phyloP scores from a whole-genome alignment of 2,113 vertebrate genomes.

The Semnornis frantzii region DNA sequence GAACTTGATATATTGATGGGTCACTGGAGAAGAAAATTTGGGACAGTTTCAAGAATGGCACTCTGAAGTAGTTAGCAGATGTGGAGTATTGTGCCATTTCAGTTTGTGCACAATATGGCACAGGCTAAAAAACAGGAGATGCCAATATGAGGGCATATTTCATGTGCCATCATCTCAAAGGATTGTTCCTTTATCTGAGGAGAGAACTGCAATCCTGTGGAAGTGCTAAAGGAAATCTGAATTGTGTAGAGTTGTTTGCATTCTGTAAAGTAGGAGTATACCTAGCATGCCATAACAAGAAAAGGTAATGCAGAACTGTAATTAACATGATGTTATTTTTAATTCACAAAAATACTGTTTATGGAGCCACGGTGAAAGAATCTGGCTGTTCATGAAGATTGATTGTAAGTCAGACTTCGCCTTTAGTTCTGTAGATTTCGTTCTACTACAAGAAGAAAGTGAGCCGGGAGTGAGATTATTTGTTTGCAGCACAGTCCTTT shows the following conservation, averaged over 20 bases:
- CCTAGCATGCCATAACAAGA: constrained; percentile 66
- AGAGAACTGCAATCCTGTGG: constrained; percentile 12
- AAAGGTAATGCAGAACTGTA: constrained; percentile 66
- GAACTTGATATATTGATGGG: not conserved
- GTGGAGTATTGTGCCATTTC: not conserved
- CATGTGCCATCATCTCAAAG: constrained; percentile 44
- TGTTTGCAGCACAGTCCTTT: not conserved
- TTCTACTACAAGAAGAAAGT: not conserved
- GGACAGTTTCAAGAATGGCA: not conserved
- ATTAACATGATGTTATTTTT: constrained; percentile 64
- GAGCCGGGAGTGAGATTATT: constrained; percentile 8
- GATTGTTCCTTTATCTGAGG: constrained; percentile 16
- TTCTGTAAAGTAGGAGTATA: constrained; percentile 51
- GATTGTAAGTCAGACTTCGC: constrained; percentile 46
- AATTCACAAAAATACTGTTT: constrained; percentile 68
- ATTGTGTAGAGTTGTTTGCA: constrained; percentile 64
- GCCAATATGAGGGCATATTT: constrained; percentile 19
- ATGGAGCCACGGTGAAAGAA: constrained; percentile 42
- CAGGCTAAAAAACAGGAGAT: constrained; percentile 22
- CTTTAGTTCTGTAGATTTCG: constrained; percentile 16
- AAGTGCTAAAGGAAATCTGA: constrained; percentile 2
- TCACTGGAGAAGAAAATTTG: not conserved
- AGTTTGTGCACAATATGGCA: constrained; percentile 33
- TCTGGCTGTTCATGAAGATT: constrained; percentile 59
- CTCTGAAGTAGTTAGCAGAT: constrained; percentile 26